Conservation (phyloP, 2,888 invertebrate species). For the Alitta virens region DNA sequence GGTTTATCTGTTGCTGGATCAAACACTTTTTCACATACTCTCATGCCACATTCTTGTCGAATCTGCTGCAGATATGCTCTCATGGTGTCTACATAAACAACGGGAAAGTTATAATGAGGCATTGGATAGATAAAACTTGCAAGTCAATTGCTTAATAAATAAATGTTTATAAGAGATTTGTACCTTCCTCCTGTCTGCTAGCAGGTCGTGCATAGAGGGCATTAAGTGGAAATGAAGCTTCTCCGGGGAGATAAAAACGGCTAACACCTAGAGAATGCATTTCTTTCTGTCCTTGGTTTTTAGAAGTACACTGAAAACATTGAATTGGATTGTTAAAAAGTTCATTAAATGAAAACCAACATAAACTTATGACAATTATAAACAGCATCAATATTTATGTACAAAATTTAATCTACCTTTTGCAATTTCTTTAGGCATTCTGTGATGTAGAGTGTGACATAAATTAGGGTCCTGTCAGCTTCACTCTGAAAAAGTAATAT, state of each 20-base stretch:
- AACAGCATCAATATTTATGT: too few species aligned
- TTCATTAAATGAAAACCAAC: too few species aligned
- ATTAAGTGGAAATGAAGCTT: conserved; percentile 89
- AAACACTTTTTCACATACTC: conserved; percentile 91
- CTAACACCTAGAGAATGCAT: conserved; percentile 90
- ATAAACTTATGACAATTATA: too few species aligned
- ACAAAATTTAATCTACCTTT: too few species aligned
- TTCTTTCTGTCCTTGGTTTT: conserved; percentile 81
- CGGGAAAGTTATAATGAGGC: too few species aligned
- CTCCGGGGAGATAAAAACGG: conserved; percentile 95
- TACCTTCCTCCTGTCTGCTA: conserved; percentile 77
- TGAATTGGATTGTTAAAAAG: too few species aligned
- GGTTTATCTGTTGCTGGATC: conserved; percentile 88
- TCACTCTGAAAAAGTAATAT: conserved; percentile 73
- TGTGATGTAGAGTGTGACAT: conserved; percentile 93
- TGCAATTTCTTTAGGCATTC: conserved; percentile 95
- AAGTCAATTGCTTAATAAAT: too few species aligned
- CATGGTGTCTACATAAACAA: conserved; percentile 74
- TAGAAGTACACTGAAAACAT: conserved; percentile 74
- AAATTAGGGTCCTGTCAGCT: conserved; percentile 93
- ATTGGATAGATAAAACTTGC: too few species aligned
- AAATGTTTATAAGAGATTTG: not conserved
- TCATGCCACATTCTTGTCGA: conserved; percentile 88
- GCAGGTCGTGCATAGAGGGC: conserved; percentile 89
- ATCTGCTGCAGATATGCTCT: conserved; percentile 90